Percentiles rank a stretch among this genome's conserved stretches.
Evolutionary conservation across 2,888 invertebrate species (phyloP).

Genomic region (Diachrysia chrysitis): DNA sequence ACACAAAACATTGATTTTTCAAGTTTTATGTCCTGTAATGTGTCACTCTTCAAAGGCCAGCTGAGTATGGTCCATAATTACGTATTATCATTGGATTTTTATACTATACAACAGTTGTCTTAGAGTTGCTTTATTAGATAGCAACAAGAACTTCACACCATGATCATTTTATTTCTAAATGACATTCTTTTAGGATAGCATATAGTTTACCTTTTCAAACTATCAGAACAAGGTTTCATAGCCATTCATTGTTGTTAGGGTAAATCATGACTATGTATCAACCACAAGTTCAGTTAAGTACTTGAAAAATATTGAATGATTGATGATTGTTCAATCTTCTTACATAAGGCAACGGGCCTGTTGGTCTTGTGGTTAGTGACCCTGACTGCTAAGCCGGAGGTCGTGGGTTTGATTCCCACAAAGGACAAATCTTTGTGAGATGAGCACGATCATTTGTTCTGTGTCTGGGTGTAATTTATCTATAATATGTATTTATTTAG

Average conservation of each 20-base stretch:
- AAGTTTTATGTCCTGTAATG: conserved; percentile 26
- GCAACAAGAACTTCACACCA: conserved; percentile 22
- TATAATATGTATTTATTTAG: too few species aligned
- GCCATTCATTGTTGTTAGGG: background rate
- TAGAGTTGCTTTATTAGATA: conserved; percentile 6
- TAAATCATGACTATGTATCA: background rate
- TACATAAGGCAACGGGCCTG: too few species aligned
- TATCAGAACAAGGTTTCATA: background rate
- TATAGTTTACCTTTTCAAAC: background rate
- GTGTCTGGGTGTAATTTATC: too few species aligned
- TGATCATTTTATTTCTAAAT: conserved; percentile 13
- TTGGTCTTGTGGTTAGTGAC: too few species aligned
- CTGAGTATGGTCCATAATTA: conserved; percentile 3
- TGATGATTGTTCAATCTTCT: background rate
- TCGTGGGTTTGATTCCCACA: too few species aligned
- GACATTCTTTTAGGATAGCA: conserved; percentile 8
- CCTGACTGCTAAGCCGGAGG: too few species aligned
- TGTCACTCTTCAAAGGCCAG: conserved; percentile 15
- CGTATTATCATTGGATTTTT: background rate
- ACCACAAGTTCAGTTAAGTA: background rate
- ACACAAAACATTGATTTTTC: conserved; percentile 56
- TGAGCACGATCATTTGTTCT: too few species aligned
- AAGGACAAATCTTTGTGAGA: too few species aligned
- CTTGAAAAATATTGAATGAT: background rate
- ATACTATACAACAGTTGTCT: conserved; percentile 3